A percentile compares a stretch with the other conserved stretches of the same genome.
Conservation (phyloP, 2,113 vertebrate species). For the Fulica atra region DNA sequence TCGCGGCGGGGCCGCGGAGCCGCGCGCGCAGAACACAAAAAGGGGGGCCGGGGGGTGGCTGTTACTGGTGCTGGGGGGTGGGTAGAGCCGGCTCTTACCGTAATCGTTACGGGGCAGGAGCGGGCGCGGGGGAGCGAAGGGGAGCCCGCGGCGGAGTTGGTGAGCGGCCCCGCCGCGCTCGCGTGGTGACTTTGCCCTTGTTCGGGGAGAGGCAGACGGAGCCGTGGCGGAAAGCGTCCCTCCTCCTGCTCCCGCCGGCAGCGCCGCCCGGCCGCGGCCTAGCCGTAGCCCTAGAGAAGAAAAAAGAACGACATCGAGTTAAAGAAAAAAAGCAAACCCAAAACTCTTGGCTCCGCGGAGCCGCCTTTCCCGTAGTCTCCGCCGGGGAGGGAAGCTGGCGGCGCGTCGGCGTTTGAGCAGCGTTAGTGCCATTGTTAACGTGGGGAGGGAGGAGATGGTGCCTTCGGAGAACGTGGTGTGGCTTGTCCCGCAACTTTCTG, state of each 20-base stretch:
- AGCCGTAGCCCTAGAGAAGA: accelerated
- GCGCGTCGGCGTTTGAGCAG: accelerated
- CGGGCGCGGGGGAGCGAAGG: not conserved
- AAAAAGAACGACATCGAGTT: too few species aligned
- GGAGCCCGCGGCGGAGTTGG: not conserved
- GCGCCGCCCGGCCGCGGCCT: not conserved
- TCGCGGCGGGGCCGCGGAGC: not conserved
- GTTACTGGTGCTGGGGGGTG: not conserved
- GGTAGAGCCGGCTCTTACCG: too few species aligned
- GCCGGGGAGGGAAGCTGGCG: not conserved
- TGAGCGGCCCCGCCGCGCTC: not conserved
- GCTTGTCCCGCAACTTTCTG: not conserved
- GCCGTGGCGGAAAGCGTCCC: not conserved
- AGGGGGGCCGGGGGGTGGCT: too few species aligned
- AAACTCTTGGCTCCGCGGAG: accelerated
- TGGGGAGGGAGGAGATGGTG: not conserved
- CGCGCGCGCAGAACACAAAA: not conserved
- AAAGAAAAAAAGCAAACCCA: too few species aligned
- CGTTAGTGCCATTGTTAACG: not conserved
- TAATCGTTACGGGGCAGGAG: not conserved
- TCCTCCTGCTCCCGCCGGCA: not conserved
- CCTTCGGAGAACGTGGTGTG: not conserved
- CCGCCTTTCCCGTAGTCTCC: not conserved
- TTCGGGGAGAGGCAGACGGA: not conserved
- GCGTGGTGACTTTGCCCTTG: not conserved